phyloP scores from a whole-genome alignment of 2,797 vertebrate genomes.

The Poecilia picta region DNA sequence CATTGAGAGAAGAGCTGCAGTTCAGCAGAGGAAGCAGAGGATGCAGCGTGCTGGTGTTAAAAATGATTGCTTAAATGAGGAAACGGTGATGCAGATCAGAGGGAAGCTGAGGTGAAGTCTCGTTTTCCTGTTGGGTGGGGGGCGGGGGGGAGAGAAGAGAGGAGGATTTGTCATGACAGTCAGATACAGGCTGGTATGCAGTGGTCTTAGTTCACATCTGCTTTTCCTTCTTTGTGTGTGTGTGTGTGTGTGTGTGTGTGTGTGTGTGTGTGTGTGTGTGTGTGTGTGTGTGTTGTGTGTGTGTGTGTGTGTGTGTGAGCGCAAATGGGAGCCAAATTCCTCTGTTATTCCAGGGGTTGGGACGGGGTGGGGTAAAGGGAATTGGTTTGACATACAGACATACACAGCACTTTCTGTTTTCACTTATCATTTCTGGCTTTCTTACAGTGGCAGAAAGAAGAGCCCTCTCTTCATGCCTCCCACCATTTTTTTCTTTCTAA shows the following conservation, averaged over 20 bases:
- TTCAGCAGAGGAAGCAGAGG: neutral
- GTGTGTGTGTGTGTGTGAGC: constrained; percentile 4
- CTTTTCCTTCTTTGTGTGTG: constrained; percentile 38
- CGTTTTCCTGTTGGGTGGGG: constrained; percentile 12
- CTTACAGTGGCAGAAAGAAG: constrained; percentile 19
- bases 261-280: neutral
- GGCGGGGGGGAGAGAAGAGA: neutral
- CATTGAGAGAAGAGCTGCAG: neutral
- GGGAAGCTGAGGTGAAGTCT: constrained; percentile 12
- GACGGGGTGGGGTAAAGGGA: constrained; percentile 34
- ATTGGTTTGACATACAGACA: constrained; percentile 27
- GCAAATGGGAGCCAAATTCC: constrained; percentile 61
- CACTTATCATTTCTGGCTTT: constrained; percentile 20
- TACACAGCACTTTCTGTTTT: constrained; percentile 5
- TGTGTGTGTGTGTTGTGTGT: too few species aligned
- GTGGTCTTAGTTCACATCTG: constrained; percentile 61
- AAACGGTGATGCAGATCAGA: constrained; percentile 15
- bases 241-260: constrained; percentile 6
- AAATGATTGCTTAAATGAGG: neutral
- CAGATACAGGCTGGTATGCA: constrained; percentile 56
- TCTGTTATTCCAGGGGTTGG: constrained; percentile 33
- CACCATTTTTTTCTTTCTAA: neutral
- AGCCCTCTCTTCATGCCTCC: neutral
- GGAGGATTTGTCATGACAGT: constrained; percentile 33
- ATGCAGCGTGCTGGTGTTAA: neutral